These are phyloP conservation scores for Chouioia cunea DNA, from an alignment of 2,888 invertebrate species.

Conservation along the genomic window DNA sequence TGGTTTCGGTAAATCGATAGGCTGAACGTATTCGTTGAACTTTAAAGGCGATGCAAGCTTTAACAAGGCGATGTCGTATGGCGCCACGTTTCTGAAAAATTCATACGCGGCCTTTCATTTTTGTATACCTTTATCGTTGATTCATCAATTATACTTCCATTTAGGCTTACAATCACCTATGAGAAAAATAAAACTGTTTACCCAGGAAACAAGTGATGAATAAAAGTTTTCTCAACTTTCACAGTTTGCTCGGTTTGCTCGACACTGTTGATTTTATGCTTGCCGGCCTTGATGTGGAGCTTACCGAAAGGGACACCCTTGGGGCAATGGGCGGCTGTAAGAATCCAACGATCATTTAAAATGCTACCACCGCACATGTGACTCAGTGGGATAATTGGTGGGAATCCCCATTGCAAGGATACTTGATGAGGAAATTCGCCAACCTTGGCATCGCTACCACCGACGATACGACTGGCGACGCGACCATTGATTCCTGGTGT, in stretches of 20 bases:
- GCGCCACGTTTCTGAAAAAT: slow-evolving; percentile 59
- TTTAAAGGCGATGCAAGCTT: slow-evolving; percentile 62
- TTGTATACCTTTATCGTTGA: no score
- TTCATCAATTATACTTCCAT: no score
- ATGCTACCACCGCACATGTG: slow-evolving; percentile 67
- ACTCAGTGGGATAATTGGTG: slow-evolving; percentile 49
- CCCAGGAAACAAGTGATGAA: slow-evolving; percentile 63
- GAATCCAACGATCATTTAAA: slow-evolving; percentile 62
- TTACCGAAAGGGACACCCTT: slow-evolving; percentile 60
- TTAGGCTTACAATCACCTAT: no score
- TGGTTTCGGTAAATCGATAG: slow-evolving; percentile 63
- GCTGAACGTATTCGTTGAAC: slow-evolving; percentile 61
- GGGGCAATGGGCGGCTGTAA: slow-evolving; percentile 65
- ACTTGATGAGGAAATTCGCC: slow-evolving; percentile 69
- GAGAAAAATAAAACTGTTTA: slow-evolving; percentile 67
- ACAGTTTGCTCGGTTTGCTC: slow-evolving; percentile 62
- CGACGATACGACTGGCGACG: slow-evolving; percentile 50
- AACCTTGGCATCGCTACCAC: slow-evolving; percentile 60
- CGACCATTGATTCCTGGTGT: slow-evolving; percentile 5
- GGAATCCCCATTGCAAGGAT: slow-evolving; percentile 65
- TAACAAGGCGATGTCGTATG: slow-evolving; percentile 71
- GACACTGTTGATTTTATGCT: slow-evolving; percentile 29
- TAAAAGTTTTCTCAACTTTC: slow-evolving; percentile 57
- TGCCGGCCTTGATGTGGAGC: slow-evolving; percentile 49
- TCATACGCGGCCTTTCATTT: slow-evolving; percentile 19